phyloP scores from a whole-genome alignment of 1,140 invertebrate species.

The Drosophila navojoa region DNA sequence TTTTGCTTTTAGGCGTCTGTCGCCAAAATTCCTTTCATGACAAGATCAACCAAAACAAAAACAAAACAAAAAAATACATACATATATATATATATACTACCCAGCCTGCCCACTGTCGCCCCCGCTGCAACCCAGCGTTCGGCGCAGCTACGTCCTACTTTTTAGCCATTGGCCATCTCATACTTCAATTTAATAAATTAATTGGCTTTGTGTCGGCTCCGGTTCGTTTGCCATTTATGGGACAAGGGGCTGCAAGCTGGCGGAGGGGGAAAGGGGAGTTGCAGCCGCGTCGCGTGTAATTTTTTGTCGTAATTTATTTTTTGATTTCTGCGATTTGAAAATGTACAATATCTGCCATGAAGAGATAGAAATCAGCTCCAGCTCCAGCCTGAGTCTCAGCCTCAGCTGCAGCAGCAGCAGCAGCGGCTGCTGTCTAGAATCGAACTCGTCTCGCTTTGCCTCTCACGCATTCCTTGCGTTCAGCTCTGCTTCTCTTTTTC shows the following conservation, averaged over 20 bases:
- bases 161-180: constrained; percentile 50
- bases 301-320: constrained; percentile 24
- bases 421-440: constrained; percentile 8
- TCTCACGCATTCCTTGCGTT: constrained; percentile 58
- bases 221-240: constrained; percentile 45
- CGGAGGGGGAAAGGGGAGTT: constrained; percentile 5
- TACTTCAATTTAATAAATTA: constrained; percentile 84
- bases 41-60: constrained; percentile 4
- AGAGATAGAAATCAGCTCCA: constrained; percentile 70
- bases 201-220: constrained; percentile 79
- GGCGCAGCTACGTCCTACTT: constrained; percentile 17
- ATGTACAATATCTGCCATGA: constrained; percentile 68
- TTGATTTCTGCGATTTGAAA: constrained; percentile 49
- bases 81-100: too few species aligned
- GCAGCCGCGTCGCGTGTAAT: neutral
- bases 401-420: constrained; percentile 5
- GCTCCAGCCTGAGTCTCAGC: constrained; percentile 6
- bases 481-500: constrained; percentile 27
- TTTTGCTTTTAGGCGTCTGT: constrained; percentile 83
- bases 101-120: neutral
- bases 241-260: neutral
- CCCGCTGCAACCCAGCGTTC: neutral
- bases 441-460: neutral
- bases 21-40: constrained; percentile 81
- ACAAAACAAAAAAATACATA: too few species aligned